A percentile compares a stretch with the other conserved stretches of the same genome.
Conservation (phyloP, 2,888 invertebrate genomes). For the Coenonympha glycerion region DNA sequence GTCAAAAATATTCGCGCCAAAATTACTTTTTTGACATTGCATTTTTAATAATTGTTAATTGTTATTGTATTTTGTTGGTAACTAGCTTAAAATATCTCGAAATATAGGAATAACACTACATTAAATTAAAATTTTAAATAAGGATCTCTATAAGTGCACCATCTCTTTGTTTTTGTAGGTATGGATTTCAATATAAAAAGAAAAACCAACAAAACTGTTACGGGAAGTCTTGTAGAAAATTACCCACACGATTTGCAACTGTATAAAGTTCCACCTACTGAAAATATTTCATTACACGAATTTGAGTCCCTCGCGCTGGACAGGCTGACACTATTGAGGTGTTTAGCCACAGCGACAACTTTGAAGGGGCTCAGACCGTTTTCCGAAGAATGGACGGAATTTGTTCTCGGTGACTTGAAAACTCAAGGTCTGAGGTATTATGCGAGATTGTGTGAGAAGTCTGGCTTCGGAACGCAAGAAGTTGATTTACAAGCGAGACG, state of each 20-base stretch:
- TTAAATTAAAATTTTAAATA: too few species aligned
- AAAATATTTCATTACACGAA: constrained; percentile 84
- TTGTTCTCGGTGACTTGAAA: constrained; percentile 78
- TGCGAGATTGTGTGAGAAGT: constrained; percentile 76
- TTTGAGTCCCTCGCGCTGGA: constrained; percentile 93
- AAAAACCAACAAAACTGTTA: constrained; percentile 51
- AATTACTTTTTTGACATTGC: too few species aligned
- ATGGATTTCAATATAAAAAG: constrained; percentile 70
- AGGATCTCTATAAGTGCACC: not conserved
- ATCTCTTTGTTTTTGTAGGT: not conserved
- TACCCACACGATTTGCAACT: constrained; percentile 87
- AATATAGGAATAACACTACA: too few species aligned
- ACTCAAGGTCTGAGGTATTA: constrained; percentile 81
- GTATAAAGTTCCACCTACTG: constrained; percentile 84
- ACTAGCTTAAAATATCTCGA: too few species aligned
- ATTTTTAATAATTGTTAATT: too few species aligned
- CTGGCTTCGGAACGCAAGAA: constrained; percentile 73
- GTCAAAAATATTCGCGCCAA: too few species aligned
- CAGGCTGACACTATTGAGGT: constrained; percentile 84
- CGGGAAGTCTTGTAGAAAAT: constrained; percentile 67
- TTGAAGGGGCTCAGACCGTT: constrained; percentile 77
- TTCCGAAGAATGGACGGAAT: constrained; percentile 81
- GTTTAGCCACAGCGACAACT: constrained; percentile 83
- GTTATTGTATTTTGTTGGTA: too few species aligned
- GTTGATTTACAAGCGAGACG: constrained; percentile 80